Evolutionary conservation across 2,113 vertebrate species (phyloP), one percentile per base, ranked within the genome.

Genomic region (Oryzias curvinotus): DNA sequence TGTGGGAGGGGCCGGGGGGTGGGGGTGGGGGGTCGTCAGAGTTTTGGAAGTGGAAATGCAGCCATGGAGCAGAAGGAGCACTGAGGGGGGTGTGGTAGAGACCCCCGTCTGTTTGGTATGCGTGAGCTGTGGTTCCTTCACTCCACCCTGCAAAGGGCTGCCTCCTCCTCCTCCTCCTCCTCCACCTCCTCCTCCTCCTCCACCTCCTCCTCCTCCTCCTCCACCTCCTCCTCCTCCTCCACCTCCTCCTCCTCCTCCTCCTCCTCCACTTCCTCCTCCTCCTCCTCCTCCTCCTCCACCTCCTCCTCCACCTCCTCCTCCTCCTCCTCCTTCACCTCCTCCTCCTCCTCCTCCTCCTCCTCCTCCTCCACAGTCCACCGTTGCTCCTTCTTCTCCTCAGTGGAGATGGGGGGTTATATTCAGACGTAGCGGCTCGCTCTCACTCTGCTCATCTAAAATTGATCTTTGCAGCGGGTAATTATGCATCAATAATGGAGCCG

Each of bases 401-500:
- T 13, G 16, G 56, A 62, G 48, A 57, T 63, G 13, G 26, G 57
- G 58, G 71, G 67, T 68, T 53, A 30, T 63, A 26, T 54, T 60
- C 53, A 65, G 57, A 74, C 58, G 44, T 26, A 46, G 23, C 54
- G 66, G 52, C 77, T 63, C 62, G 36, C 49, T 30, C 30, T 7
- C 30, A 30, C 30, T 36, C 30, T 5, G 13, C 26, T 85, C 83
- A 83, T 90, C 57, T 62, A 58, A 62, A 72, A 75, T 87, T 16
- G 73, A 86, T 82, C 71, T 65, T 56, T 62, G 62, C 57, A 62
- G 80, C 81, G 70, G 68, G 72, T 82, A 80, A 81, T 85, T 74
- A 81, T 52, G n/a, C 66, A 83, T 84, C 59, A 86, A 86, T 88
- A 80, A 87, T 87, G 81, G 52, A 86, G 56, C 50, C 0, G 47